Base-by-base conservation (phyloP, 2,797 vertebrate genomes). In the Anguilla pacifica region DNA sequence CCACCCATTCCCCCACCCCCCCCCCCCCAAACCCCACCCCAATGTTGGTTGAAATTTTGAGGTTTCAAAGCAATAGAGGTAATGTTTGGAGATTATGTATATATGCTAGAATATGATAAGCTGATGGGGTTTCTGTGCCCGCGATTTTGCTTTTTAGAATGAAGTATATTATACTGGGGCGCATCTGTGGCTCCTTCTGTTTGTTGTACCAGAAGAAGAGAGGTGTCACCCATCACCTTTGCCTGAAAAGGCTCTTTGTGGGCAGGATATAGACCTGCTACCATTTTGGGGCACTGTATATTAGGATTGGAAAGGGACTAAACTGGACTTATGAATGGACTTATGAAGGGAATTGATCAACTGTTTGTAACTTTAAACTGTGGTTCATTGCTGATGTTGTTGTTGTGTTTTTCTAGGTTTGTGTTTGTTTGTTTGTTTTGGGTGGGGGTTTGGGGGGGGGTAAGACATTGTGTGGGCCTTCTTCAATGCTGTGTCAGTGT, bases 141-240 rank as follows among this genome's bases (percentile, higher is more conserved):
- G 35, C 57, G 85, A 86, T 43, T 87, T 74, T 87, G 86, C 89
- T 91, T 91, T 90, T 85, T 89, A 83, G 39, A 86, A 67, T 79
- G 83, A 13, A 57, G 85, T 83, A 28, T 84, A 25, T 25, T 84
- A 83, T 85, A 79, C 51, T 85, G 87, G 86, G 88, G 87, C 31
- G 61, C 22, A 59, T 86, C 72, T 70, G 55, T 87, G 2, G 19
- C 9, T 46, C 17, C n/a, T 61, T 53, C 9, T 49, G 43, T 46
- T 31, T 86, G 6, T 17, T 35, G 83, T 74, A 85, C 25, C 43
- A 49, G 72, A 61, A 67, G 57, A 46, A 55, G 72, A 67, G 64
- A 53, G 46, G 28, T 15, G 17, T 70, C 64, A 53, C 43, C 1
- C 53, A 28, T 39, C 43, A 13, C 55, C 35, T 88, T 6, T 55